Evolutionary conservation across 2,888 invertebrate species (phyloP), one percentile per base, ranked within the genome.

Genomic region (Neoscelio sp.): DNA sequence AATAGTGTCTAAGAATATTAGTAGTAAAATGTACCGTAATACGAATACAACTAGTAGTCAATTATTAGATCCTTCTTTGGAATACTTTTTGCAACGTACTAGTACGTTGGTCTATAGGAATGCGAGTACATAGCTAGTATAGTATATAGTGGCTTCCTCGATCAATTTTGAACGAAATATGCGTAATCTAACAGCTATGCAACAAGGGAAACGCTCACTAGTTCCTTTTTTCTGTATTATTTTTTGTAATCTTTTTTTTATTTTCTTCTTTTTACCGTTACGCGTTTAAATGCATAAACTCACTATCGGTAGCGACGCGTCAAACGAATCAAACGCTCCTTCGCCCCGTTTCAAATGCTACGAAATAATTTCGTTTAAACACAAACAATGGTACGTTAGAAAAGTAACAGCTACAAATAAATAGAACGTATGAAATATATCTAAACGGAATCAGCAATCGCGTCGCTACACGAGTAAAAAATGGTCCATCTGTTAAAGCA

Each of bases 31-130:
- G 64, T 77, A 70, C 46, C 52, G 56, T 71, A 71, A 71, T 68
- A 64, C 56, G 68, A 76, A 71, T 78, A 78, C 71, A 70, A 73
- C 78, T 71, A 76, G 54, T 76, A 76, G 48, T 76, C 64, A 68
- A 64, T 70, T 64, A 73, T 78, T 71, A 71, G 38, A 65, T 77
- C 68, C 40, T 58, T 40, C 44, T 71, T 77, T 58, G 70, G 58
- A 71, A 77, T 71, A 71, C 50, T 58, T 71, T 74, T 71, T 58
- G 68, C 65, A 71, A 71, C 71, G 77, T 71, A 71, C 71, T 77
- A 77, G 20, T 50, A 77, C 70, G 71, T 65, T 65, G 56, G 26
- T 65, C 77, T 77, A 77, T 65, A 60, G 65, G 70, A 77, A 60
- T 77, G 65, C 58, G 52, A 77, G 71, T 71, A 76, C 40, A 62